phyloP scores from a whole-genome alignment of 2,797 vertebrate genomes.

The Phoebastria nigripes region DNA sequence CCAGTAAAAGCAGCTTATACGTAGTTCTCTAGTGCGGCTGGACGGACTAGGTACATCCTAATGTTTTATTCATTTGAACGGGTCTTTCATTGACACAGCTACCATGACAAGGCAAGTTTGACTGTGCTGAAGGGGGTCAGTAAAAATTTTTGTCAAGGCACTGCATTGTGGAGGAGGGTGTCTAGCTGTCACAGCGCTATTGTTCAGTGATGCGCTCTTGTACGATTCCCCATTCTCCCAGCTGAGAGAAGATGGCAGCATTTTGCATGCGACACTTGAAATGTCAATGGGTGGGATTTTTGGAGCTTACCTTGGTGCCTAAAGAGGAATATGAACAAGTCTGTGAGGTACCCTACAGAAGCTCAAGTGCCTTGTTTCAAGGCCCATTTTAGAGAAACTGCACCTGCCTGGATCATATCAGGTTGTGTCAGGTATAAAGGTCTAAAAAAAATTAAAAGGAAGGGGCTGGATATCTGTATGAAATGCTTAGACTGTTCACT shows the following conservation, averaged over 20 bases:
- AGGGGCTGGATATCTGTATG: not conserved
- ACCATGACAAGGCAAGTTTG: slow-evolving; percentile 44
- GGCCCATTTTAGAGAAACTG: not conserved
- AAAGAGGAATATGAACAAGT: not conserved
- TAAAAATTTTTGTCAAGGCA: slow-evolving; percentile 21
- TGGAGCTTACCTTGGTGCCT: not conserved
- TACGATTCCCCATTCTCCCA: not conserved
- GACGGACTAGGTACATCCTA: not conserved
- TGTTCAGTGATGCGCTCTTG: not conserved
- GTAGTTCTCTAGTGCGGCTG: not conserved
- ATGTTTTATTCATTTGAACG: slow-evolving; percentile 40
- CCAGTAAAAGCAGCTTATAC: not conserved
- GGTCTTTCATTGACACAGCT: not conserved
- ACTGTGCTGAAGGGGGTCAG: not conserved
- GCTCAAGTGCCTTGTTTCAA: not conserved
- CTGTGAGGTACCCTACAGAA: not conserved
- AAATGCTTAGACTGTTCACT: not conserved
- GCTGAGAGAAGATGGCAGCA: not conserved
- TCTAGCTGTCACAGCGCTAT: not conserved
- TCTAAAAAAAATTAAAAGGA: not conserved
- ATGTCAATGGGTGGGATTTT: not conserved
- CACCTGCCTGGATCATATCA: not conserved
- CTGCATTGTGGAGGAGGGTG: not conserved
- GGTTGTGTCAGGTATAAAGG: not conserved
- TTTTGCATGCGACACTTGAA: not conserved